Percentiles rank a stretch among this genome's conserved stretches.
phyloP scores from a whole-genome alignment of 2,888 invertebrate genomes.

The Atethmia centrago region DNA sequence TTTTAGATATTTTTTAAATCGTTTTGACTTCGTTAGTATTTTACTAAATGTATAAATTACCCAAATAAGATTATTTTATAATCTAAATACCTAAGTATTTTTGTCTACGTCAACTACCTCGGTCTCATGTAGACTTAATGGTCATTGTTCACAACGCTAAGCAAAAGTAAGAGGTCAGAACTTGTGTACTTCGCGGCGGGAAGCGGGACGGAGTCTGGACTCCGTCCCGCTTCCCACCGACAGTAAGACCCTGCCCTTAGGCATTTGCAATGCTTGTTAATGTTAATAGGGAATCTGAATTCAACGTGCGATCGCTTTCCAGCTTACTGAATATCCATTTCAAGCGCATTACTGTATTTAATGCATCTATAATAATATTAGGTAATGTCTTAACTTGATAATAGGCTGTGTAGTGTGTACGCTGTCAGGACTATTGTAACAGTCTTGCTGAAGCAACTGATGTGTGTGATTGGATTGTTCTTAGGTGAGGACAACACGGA shows the following conservation, averaged over 20 bases:
- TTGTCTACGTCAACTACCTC: background rate
- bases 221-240: constrained; percentile 35
- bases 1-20: no score
- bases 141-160: background rate
- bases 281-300: constrained; percentile 84
- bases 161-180: no score
- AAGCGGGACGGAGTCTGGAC: no score
- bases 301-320: constrained; percentile 82
- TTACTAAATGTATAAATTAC: no score
- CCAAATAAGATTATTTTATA: no score
- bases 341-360: constrained; percentile 75
- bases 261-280: constrained; percentile 81
- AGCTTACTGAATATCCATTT: constrained; percentile 82
- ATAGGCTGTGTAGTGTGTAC: constrained; percentile 41
- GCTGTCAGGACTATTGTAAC: background rate
- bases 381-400: constrained; percentile 59
- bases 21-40: no score
- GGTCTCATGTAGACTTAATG: background rate
- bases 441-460: background rate
- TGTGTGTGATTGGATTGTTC: constrained; percentile 1
- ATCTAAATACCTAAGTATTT: background rate
- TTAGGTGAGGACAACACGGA: background rate
- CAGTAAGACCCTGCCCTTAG: constrained; percentile 59
- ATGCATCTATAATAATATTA: constrained; percentile 73
- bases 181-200: no score